These are phyloP conservation scores for Pantherophis vulpinus DNA, from an alignment of 2,797 vertebrate species.

Conservation along the genomic window DNA sequence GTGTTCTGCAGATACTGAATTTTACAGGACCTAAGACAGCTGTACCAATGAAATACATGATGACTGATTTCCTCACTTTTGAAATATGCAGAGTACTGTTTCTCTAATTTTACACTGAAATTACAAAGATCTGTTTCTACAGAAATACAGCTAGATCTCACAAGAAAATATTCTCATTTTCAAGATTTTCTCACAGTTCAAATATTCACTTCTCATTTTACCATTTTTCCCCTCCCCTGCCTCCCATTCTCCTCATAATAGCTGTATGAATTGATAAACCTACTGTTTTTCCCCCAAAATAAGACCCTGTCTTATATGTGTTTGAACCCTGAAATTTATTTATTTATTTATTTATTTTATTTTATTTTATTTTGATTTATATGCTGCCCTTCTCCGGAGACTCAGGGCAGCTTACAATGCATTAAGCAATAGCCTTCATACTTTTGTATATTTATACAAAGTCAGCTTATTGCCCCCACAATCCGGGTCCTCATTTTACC, in stretches of 20 bases:
- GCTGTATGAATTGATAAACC: not conserved
- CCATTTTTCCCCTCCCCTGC: not conserved
- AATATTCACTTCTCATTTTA: not conserved
- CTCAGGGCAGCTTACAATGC: too few relatives aligned
- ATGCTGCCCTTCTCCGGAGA: too few relatives aligned
- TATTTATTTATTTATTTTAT: too few relatives aligned
- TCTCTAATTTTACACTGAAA: not conserved
- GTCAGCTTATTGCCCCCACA: too few relatives aligned
- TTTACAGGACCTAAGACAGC: not conserved
- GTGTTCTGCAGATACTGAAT: not conserved
- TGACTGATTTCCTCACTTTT: not conserved
- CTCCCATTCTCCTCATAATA: not conserved
- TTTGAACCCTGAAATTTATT: too few relatives aligned
- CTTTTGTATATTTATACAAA: too few relatives aligned
- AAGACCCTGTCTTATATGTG: too few relatives aligned
- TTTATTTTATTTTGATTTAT: too few relatives aligned
- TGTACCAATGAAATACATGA: not conserved
- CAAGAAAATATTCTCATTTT: not conserved
- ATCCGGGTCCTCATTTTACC: too few relatives aligned
- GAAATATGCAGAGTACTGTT: not conserved
- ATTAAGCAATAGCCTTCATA: too few relatives aligned
- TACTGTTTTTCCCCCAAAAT: too few relatives aligned
- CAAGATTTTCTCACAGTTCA: not conserved
- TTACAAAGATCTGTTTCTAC: not conserved
- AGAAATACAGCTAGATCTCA: not conserved